Percentiles rank a stretch among this genome's conserved stretches.
Evolutionary conservation across 2,113 vertebrate species (phyloP).

Genomic region (Megalops atlanticus): DNA sequence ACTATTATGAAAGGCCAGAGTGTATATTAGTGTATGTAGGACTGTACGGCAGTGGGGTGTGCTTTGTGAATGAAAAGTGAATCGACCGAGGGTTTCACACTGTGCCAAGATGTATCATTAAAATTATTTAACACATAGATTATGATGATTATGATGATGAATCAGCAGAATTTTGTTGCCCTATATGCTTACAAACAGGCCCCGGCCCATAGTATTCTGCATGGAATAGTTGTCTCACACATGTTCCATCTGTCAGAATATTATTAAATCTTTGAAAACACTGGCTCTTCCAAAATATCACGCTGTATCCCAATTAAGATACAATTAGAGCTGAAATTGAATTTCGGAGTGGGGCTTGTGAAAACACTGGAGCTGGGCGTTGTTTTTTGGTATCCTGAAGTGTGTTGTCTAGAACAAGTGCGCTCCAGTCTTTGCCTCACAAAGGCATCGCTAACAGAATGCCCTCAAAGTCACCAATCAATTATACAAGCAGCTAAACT

Average conservation of each 20-base stretch:
- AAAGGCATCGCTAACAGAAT: constrained; percentile 7
- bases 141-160: neutral
- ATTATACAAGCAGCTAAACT: constrained; percentile 23
- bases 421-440: constrained; percentile 13
- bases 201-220: neutral
- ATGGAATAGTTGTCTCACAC: neutral
- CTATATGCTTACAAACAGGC: neutral
- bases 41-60: too few relatives aligned
- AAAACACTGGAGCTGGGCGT: constrained; percentile 40
- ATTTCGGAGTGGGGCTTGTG: constrained; percentile 54
- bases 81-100: too few relatives aligned
- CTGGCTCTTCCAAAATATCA: neutral
- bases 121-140: constrained; percentile 3
- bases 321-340: constrained; percentile 62
- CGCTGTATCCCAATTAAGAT: constrained; percentile 43
- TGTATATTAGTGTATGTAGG: too few relatives aligned
- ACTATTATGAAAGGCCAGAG: too few relatives aligned
- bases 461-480: constrained; percentile 31
- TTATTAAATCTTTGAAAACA: neutral
- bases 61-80: too few relatives aligned
- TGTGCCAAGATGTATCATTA: neutral
- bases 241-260: constrained; percentile 1
- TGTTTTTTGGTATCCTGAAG: neutral
- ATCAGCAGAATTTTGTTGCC: neutral
- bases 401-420: constrained; percentile 16